Conservation (phyloP, 2,888 invertebrate genomes). For the Platycnemis pennipes region DNA sequence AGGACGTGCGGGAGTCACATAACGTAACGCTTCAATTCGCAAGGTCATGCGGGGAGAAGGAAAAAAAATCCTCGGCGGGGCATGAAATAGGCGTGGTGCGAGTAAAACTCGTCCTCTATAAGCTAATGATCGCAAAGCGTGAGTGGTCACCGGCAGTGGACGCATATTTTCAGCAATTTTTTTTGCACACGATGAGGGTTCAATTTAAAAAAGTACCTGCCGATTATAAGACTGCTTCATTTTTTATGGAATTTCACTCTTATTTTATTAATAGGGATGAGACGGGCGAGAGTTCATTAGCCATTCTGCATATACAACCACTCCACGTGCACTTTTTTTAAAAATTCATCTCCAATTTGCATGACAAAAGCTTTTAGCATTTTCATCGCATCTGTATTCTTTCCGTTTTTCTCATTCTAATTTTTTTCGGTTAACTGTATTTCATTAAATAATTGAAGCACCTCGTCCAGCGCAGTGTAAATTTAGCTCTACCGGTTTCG, state of each 20-base stretch:
- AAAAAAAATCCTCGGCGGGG: not conserved
- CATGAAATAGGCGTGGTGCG: not conserved
- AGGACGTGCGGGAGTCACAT: not conserved
- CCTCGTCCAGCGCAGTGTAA: not conserved
- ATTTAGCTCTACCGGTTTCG: not conserved
- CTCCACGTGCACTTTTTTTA: not conserved
- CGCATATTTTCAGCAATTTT: not conserved
- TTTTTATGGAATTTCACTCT: not conserved
- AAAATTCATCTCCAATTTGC: constrained; percentile 18
- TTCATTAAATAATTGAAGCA: not conserved
- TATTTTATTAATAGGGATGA: not conserved
- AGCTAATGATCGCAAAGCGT: not conserved
- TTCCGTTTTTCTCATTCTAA: not conserved
- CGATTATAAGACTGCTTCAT: not conserved
- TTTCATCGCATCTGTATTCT: not conserved
- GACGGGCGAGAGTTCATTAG: not conserved
- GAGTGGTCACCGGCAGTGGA: not conserved
- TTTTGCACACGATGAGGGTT: not conserved
- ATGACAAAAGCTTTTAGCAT: not conserved
- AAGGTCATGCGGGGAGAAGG: not conserved
- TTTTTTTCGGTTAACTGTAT: not conserved
- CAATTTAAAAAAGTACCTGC: not conserved
- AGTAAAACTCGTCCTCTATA: not conserved
- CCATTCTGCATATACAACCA: not conserved
- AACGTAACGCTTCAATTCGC: not conserved